phyloP scores from a whole-genome alignment of 2,113 vertebrate genomes.

The Equus przewalskii region DNA sequence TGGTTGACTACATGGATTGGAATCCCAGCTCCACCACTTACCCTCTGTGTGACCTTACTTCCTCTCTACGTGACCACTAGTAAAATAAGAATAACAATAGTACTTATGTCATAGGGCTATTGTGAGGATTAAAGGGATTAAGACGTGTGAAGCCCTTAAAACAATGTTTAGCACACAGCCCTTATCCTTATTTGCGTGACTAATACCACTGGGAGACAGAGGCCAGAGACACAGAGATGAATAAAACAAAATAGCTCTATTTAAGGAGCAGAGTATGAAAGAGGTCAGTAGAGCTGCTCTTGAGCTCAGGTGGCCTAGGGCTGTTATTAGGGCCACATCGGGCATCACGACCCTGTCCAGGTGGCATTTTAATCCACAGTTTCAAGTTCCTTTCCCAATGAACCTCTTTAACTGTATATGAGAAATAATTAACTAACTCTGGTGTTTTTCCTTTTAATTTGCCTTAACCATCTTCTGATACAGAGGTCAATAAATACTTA shows the following conservation, averaged over 20 bases:
- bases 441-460: neutral
- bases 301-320: neutral
- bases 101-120: too few species aligned
- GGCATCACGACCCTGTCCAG: rapidly evolving
- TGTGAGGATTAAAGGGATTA: neutral
- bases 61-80: neutral
- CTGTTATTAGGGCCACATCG: neutral
- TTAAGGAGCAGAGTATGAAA: neutral
- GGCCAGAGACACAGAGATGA: neutral
- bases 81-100: neutral
- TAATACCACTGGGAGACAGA: neutral
- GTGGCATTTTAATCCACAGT: neutral
- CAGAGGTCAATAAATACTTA: neutral
- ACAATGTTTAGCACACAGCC: neutral
- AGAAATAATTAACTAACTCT: neutral
- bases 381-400: neutral
- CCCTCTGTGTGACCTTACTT: neutral
- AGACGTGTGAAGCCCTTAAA: neutral
- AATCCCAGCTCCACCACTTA: neutral
- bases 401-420: neutral
- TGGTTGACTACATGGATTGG: neutral
- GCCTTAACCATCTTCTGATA: neutral
- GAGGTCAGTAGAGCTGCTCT: neutral
- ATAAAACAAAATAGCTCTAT: neutral
- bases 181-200: too few species aligned